Evolutionary conservation across 2,888 invertebrate species (phyloP).

Genomic region (Morpho deidamia): DNA sequence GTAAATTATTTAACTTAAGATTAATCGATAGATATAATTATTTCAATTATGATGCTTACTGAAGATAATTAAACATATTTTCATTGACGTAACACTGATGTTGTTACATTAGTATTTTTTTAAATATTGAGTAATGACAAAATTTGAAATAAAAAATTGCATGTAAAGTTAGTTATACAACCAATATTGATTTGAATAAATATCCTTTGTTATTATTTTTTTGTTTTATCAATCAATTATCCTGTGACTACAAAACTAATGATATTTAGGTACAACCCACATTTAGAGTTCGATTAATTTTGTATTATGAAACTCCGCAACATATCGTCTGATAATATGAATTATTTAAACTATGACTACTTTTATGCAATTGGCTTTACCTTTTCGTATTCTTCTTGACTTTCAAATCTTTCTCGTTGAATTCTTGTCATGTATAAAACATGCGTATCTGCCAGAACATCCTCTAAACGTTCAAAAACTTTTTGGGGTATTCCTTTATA

Average conservation of each 20-base stretch:
- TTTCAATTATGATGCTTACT: constrained; percentile 4
- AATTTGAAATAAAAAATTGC: too few relatives aligned
- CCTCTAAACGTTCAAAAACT: constrained; percentile 85
- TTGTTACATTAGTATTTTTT: neutral
- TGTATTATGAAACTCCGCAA: too few relatives aligned
- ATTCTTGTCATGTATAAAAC: constrained; percentile 99
- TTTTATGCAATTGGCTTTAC: constrained; percentile 60
- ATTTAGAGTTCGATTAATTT: too few relatives aligned
- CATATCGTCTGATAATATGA: neutral
- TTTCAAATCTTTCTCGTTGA: constrained; percentile 93
- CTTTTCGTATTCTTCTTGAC: constrained; percentile 90
- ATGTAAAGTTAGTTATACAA: too few relatives aligned
- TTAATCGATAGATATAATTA: constrained; percentile 3
- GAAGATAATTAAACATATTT: constrained; percentile 5
- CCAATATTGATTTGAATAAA: constrained; percentile 1
- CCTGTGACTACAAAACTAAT: too few relatives aligned
- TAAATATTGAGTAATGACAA: too few relatives aligned
- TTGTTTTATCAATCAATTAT: too few relatives aligned
- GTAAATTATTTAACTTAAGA: neutral
- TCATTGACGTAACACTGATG: neutral
- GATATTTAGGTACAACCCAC: too few relatives aligned
- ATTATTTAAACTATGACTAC: neutral
- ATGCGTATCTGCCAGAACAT: constrained; percentile 94
- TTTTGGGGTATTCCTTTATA: constrained; percentile 89
- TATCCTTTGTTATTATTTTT: neutral